Percentiles rank a stretch among this genome's conserved stretches.
phyloP scores from a whole-genome alignment of 2,797 vertebrate species.

The Micrastur ruficollis region DNA sequence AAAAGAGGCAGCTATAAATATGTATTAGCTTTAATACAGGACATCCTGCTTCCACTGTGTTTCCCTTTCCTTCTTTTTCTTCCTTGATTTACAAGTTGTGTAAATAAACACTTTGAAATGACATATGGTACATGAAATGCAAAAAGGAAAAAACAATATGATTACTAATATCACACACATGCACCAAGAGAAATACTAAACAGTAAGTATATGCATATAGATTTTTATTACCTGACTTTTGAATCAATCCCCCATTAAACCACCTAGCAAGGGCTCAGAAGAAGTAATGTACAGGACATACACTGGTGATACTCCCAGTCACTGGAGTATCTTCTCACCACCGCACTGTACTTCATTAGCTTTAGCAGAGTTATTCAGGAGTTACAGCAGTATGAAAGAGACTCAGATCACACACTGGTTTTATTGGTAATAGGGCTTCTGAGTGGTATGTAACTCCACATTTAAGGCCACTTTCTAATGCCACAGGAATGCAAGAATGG shows the following conservation, averaged over 20 bases:
- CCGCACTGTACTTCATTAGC: background rate
- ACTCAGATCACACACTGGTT: background rate
- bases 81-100: conserved; percentile 1
- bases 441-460: background rate
- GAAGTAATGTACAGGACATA: background rate
- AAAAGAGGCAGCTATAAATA: conserved; percentile 45
- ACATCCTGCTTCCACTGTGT: conserved; percentile 29
- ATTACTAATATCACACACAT: background rate
- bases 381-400: background rate
- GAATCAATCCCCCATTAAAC: background rate
- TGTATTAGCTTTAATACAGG: background rate
- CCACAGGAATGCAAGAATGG: background rate
- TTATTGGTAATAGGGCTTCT: background rate
- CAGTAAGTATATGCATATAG: background rate
- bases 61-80: conserved; percentile 17
- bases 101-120: background rate
- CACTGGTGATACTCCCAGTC: background rate
- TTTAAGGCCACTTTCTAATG: background rate
- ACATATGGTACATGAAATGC: background rate
- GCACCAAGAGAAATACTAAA: background rate
- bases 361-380: background rate
- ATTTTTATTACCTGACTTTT: background rate
- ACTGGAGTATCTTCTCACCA: background rate
- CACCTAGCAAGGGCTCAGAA: background rate
- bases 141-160: background rate